Conservation (phyloP, 2,113 vertebrate genomes). For the Tylochromis polylepis region DNA sequence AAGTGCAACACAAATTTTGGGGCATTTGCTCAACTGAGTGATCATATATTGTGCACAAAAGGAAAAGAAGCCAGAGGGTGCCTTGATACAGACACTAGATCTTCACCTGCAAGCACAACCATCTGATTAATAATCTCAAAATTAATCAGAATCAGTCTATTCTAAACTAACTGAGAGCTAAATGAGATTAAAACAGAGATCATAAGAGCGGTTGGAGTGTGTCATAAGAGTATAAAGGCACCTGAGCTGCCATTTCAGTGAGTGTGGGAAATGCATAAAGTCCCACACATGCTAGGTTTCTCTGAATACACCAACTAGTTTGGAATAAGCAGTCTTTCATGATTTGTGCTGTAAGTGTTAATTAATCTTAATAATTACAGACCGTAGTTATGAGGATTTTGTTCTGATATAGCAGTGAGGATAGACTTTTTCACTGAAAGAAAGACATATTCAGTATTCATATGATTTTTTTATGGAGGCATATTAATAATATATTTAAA, state of each 20-base stretch:
- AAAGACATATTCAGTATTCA: background rate
- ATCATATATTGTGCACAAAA: background rate
- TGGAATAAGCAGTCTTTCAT: too few species aligned
- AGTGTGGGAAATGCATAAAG: too few species aligned
- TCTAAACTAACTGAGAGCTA: too few species aligned
- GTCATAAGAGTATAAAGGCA: too few species aligned
- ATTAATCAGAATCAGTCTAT: too few species aligned
- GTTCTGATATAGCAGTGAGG: background rate
- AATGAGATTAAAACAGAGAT: too few species aligned
- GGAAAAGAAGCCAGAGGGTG: background rate
- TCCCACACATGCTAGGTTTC: too few species aligned
- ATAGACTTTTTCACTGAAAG: background rate
- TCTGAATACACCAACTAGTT: background rate
- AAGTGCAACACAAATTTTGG: too few species aligned
- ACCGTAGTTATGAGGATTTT: background rate
- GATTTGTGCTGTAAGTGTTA: too few species aligned
- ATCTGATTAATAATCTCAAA: background rate
- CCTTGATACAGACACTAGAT: background rate
- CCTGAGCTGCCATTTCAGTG: too few species aligned
- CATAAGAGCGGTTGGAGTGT: too few species aligned
- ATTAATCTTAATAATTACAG: too few species aligned
- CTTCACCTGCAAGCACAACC: background rate
- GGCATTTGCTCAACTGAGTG: background rate
- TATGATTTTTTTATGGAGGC: background rate
- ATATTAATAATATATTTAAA: background rate